These are phyloP conservation scores for Pica pica DNA, from an alignment of 2,113 vertebrate species.

Conservation along the genomic window DNA sequence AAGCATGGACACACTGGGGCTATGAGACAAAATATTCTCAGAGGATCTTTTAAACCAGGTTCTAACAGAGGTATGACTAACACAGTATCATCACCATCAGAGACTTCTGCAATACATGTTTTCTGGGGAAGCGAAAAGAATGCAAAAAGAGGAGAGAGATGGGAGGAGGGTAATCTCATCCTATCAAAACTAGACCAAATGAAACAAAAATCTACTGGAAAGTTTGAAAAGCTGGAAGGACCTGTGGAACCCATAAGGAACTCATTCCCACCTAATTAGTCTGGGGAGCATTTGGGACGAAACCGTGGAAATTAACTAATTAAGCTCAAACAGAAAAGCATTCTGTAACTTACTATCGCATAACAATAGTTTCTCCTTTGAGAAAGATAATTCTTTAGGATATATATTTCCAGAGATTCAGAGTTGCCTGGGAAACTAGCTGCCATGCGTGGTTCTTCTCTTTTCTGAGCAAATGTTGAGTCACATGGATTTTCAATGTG, in stretches of 20 bases:
- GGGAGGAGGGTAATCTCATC: neutral
- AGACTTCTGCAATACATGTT: neutral
- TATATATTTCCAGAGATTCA: neutral
- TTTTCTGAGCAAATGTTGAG: constrained; percentile 19
- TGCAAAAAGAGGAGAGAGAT: neutral
- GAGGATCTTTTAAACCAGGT: neutral
- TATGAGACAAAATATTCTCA: neutral
- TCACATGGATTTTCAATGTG: constrained; percentile 28
- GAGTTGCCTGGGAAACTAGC: constrained; percentile 32
- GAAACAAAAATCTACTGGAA: neutral
- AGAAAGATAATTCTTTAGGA: neutral
- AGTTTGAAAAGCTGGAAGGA: neutral
- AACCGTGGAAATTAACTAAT: neutral
- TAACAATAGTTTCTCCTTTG: neutral
- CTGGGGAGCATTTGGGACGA: neutral
- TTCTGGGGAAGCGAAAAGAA: neutral
- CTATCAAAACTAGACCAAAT: neutral
- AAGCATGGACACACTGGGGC: neutral
- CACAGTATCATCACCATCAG: neutral
- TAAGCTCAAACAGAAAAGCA: neutral
- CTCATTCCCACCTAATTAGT: neutral
- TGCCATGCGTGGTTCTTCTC: neutral
- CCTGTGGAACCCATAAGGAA: neutral
- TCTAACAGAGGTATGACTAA: neutral
- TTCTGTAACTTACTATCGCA: neutral